These are phyloP conservation scores for Diplodus sargus DNA, from an alignment of 2,797 vertebrate species.

Conservation along the genomic window DNA sequence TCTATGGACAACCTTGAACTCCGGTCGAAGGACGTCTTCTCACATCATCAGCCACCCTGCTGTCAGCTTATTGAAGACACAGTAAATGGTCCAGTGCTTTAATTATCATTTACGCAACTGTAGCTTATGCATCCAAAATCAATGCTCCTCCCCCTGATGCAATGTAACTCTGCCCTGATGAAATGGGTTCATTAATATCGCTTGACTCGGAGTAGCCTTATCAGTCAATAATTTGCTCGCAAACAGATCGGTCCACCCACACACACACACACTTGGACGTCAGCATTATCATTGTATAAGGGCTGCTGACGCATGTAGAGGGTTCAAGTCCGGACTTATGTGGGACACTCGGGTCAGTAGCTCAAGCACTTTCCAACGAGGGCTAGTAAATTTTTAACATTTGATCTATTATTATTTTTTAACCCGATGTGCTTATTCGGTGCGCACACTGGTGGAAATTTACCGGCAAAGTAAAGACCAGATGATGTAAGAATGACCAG, in stretches of 20 bases:
- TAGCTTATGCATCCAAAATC: not conserved
- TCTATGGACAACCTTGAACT: conserved; percentile 35
- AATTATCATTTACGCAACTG: not conserved
- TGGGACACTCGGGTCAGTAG: conserved; percentile 33
- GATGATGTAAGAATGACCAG: not conserved
- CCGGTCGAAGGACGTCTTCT: conserved; percentile 2
- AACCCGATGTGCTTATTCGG: conserved; percentile 8
- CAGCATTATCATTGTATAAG: conserved; percentile 62
- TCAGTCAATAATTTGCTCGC: conserved; percentile 28
- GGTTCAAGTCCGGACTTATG: conserved; percentile 60
- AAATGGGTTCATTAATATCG: conserved; percentile 19
- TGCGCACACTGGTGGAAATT: not conserved
- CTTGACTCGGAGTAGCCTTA: conserved; percentile 27
- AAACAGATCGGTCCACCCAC: not conserved
- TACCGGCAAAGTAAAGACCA: not conserved
- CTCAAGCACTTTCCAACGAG: conserved; percentile 15
- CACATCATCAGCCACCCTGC: not conserved
- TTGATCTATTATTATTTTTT: not conserved
- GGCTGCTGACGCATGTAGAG: conserved; percentile 58
- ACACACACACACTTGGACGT: conserved; percentile 28
- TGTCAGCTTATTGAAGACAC: not conserved
- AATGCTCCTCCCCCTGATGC: not conserved
- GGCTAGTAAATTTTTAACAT: conserved; percentile 30
- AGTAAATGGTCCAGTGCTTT: too few relatives aligned
- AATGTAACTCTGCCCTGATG: conserved; percentile 9